These are phyloP conservation scores for Drosophila auraria DNA, from an alignment of 1,140 invertebrate genomes.

Conservation along the genomic window DNA sequence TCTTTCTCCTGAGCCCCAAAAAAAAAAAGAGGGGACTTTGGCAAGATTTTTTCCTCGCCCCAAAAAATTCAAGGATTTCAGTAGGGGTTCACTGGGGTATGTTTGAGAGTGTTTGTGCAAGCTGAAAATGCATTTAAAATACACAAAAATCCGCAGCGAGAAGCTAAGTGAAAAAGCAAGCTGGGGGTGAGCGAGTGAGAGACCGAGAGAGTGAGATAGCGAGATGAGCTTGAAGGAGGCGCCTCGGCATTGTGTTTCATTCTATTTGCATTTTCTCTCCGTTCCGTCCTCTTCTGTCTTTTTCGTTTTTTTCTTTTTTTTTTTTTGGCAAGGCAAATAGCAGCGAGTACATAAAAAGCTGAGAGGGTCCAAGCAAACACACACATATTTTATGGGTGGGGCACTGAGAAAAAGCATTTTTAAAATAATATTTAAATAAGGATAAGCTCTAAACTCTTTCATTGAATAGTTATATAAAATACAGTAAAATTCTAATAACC, in stretches of 20 bases:
- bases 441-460: too few relatives aligned
- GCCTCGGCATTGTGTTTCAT: conserved; percentile 78
- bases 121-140: conserved; percentile 83
- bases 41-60: conserved; percentile 49
- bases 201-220: conserved; percentile 10
- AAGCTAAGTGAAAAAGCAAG: conserved; percentile 77
- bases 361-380: conserved; percentile 55
- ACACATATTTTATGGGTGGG: conserved; percentile 35
- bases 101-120: conserved; percentile 48
- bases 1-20: conserved; percentile 20
- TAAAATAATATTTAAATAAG: too few relatives aligned
- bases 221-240: conserved; percentile 60
- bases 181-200: conserved; percentile 9
- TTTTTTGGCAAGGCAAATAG: conserved; percentile 74
- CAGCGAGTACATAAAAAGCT: conserved; percentile 73
- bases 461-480: too few relatives aligned
- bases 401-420: background rate
- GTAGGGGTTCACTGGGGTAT: conserved; percentile 1
- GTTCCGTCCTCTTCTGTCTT: conserved; percentile 26
- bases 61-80: conserved; percentile 53
- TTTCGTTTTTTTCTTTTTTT: conserved; percentile 23
- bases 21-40: conserved; percentile 33
- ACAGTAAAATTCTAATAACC: too few relatives aligned
- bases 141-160: conserved; percentile 75
- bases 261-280: conserved; percentile 75